These are phyloP conservation scores for Clusia tigrina DNA, from an alignment of 2,888 invertebrate genomes.

Conservation along the genomic window DNA sequence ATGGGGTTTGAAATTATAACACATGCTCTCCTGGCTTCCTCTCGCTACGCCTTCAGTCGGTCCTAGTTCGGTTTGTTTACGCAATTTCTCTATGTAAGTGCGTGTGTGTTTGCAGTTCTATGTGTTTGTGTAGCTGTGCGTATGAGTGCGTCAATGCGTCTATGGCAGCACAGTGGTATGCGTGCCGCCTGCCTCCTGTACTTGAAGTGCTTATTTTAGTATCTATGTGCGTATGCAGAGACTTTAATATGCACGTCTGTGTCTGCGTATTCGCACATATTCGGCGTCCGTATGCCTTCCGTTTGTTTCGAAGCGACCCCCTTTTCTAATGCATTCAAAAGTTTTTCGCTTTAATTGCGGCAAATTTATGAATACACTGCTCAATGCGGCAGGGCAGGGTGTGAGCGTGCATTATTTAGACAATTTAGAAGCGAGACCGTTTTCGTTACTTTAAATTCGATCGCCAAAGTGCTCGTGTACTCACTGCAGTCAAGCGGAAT, in stretches of 20 bases:
- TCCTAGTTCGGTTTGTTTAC: conserved; percentile 11
- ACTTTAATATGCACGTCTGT: no score
- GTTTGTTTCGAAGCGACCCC: conserved; percentile 22
- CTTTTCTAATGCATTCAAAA: conserved; percentile 19
- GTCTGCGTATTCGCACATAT: not conserved
- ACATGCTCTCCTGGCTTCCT: conserved; percentile 24
- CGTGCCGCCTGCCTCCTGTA: no score
- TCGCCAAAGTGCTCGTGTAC: no score
- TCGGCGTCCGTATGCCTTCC: conserved; percentile 5
- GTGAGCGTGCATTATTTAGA: no score
- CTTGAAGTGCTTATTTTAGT: conserved; percentile 28
- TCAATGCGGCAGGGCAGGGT: conserved; percentile 7
- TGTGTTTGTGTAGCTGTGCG: conserved; percentile 2
- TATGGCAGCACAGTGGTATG: no score
- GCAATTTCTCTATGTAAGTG: conserved; percentile 18
- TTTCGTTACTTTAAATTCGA: no score
- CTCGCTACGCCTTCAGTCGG: not conserved
- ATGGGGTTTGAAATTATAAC: conserved; percentile 19
- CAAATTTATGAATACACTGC: conserved; percentile 13
- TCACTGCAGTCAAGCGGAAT: not conserved
- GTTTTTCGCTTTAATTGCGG: conserved; percentile 11
- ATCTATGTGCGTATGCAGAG: conserved; percentile 14
- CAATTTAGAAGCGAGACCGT: no score
- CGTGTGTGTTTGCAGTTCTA: conserved; percentile 10
- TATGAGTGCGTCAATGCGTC: not conserved